phyloP scores from a whole-genome alignment of 1,140 invertebrate species.

The Drosophila auraria region DNA sequence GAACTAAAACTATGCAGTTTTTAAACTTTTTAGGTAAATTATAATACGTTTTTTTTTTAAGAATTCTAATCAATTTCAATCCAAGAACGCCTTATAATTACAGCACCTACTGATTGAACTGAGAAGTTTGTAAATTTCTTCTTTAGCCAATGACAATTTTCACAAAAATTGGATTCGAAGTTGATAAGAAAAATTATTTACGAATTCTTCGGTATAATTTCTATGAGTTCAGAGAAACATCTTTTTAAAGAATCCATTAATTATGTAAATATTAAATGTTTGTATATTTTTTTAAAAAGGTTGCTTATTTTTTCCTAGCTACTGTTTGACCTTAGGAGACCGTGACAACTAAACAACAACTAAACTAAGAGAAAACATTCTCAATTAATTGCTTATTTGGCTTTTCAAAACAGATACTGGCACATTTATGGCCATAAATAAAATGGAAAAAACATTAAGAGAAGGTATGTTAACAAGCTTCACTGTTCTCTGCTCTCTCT shows the following conservation, averaged over 20 bases:
- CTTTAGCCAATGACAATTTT: too few species aligned
- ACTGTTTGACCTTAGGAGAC: slow-evolving; percentile 29
- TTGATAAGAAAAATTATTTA: background rate
- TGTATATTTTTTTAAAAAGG: too few species aligned
- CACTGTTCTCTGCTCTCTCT: background rate
- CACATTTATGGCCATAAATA: background rate
- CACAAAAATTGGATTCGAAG: background rate
- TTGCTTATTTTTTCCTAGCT: background rate
- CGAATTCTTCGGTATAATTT: background rate
- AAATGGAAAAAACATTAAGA: background rate
- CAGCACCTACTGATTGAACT: too few species aligned
- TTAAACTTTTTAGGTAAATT: too few species aligned
- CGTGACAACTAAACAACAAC: slow-evolving; percentile 1
- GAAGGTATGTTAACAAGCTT: background rate
- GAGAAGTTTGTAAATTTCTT: too few species aligned
- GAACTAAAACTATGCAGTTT: too few species aligned
- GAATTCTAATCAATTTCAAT: too few species aligned
- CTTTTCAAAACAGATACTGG: too few species aligned
- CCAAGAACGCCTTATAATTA: too few species aligned
- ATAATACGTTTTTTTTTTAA: too few species aligned
- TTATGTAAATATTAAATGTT: too few species aligned
- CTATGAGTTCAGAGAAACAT: background rate
- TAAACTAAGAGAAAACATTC: background rate
- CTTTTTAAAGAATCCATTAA: too few species aligned
- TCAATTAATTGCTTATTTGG: background rate